Conservation (phyloP, 2,113 vertebrate genomes). For the Polypterus senegalus region DNA sequence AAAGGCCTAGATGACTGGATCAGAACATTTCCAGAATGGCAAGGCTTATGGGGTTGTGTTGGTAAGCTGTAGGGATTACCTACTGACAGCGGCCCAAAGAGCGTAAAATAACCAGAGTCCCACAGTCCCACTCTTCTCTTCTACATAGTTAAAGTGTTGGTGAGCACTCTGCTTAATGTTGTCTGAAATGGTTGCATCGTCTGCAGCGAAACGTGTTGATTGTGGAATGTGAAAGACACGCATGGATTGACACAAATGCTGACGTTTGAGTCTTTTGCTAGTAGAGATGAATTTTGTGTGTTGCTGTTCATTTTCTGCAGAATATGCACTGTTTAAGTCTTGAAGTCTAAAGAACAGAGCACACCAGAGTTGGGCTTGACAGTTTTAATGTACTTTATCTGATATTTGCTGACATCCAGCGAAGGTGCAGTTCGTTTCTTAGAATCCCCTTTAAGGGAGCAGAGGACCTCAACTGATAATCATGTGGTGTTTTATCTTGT, state of each 20-base stretch:
- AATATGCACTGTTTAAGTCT: neutral
- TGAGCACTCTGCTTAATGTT: no score
- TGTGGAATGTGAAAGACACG: no score
- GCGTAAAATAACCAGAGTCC: no score
- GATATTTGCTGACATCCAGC: constrained; percentile 27
- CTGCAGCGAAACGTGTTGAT: no score
- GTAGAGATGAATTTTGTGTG: neutral
- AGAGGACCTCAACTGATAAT: constrained; percentile 6
- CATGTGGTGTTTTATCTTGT: constrained; percentile 1
- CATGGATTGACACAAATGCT: neutral
- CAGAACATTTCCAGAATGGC: no score
- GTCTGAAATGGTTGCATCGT: no score
- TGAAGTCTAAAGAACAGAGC: constrained; percentile 15
- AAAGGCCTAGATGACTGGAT: no score
- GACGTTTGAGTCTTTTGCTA: neutral
- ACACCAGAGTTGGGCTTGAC: constrained; percentile 13
- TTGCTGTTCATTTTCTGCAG: neutral
- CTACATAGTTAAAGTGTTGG: no score
- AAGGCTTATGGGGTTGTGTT: no score
- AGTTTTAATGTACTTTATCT: constrained; percentile 18
- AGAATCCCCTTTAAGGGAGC: constrained; percentile 28
- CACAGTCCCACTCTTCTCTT: no score
- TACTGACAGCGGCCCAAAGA: no score
- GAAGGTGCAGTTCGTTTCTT: constrained; percentile 24
- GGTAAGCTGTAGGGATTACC: no score